phyloP scores from a whole-genome alignment of 1,140 invertebrate species.

The Cheumatopsyche charites region DNA sequence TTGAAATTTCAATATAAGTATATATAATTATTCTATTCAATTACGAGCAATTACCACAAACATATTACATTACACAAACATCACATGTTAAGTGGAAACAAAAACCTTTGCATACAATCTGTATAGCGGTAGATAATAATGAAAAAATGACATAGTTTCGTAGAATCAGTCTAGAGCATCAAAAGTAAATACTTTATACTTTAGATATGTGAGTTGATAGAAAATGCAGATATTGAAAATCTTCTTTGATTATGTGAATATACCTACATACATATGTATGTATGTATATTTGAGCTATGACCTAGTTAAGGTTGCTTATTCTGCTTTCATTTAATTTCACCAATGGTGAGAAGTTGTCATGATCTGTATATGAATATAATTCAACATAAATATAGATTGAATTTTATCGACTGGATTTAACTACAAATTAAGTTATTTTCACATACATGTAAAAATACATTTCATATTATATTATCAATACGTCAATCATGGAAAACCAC shows the following conservation, averaged over 20 bases:
- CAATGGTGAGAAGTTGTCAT: neutral
- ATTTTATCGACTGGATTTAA: too few relatives aligned
- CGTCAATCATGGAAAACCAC: too few relatives aligned
- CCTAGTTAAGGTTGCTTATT: neutral
- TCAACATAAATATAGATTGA: too few relatives aligned
- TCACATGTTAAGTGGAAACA: neutral
- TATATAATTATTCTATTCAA: neutral
- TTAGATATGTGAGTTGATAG: too few relatives aligned
- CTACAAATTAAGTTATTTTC: too few relatives aligned
- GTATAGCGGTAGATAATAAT: neutral
- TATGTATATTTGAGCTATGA: neutral
- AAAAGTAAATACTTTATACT: too few relatives aligned
- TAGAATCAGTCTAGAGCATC: neutral
- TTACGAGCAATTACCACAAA: slow-evolving; percentile 14
- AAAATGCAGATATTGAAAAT: neutral
- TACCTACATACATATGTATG: neutral
- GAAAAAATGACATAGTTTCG: neutral
- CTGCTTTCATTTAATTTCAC: neutral
- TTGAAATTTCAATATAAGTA: neutral
- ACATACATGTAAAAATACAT: too few relatives aligned
- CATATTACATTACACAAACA: neutral
- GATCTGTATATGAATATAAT: too few relatives aligned
- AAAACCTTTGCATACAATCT: neutral
- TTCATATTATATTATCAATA: too few relatives aligned
- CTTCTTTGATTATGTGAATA: neutral